A percentile compares a stretch with the other conserved stretches of the same genome.
Conservation (phyloP, 92 coral and sea anemone genomes). For the Isaurus tuberculatus region DNA sequence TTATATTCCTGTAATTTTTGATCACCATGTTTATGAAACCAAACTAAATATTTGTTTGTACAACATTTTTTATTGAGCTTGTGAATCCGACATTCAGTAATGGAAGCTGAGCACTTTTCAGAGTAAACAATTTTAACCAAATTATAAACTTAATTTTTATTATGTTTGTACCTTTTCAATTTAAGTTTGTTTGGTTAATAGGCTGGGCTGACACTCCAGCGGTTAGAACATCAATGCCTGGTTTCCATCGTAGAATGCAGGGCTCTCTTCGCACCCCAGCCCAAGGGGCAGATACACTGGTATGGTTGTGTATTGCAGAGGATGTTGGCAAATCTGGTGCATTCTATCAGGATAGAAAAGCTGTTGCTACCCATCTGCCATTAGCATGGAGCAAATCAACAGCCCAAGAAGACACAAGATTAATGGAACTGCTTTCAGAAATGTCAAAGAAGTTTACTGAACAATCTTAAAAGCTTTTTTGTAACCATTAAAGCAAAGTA, state of each 20-base stretch:
- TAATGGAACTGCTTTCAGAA: constrained; percentile 71
- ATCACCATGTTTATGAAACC: too few relatives aligned
- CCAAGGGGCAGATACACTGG: constrained; percentile 93
- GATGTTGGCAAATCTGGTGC: constrained; percentile 77
- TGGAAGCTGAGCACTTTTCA: too few relatives aligned
- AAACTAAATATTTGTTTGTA: too few relatives aligned
- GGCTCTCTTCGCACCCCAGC: constrained; percentile 75
- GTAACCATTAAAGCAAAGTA: background rate
- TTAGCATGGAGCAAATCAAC: constrained; percentile 96
- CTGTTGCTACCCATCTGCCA: constrained; percentile 87
- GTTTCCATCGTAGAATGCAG: constrained; percentile 87
- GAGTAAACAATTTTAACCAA: too few relatives aligned
- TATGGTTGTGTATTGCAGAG: constrained; percentile 86
- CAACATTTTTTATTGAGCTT: too few relatives aligned
- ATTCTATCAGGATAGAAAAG: constrained; percentile 88
- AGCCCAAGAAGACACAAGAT: constrained; percentile 56
- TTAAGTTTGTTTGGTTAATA: constrained; percentile 22
- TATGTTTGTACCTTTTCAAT: too few relatives aligned
- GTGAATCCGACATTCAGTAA: too few relatives aligned
- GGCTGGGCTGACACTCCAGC: constrained; percentile 99
- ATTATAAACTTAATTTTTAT: too few relatives aligned
- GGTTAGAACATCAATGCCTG: constrained; percentile 88
- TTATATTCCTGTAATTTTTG: too few relatives aligned
- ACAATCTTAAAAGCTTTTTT: background rate
- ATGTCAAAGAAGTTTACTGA: constrained; percentile 69